Percentiles rank a stretch among this genome's conserved stretches.
These are phyloP conservation scores for Panonychus citri DNA, from an alignment of 1,140 invertebrate species.

Conservation along the genomic window DNA sequence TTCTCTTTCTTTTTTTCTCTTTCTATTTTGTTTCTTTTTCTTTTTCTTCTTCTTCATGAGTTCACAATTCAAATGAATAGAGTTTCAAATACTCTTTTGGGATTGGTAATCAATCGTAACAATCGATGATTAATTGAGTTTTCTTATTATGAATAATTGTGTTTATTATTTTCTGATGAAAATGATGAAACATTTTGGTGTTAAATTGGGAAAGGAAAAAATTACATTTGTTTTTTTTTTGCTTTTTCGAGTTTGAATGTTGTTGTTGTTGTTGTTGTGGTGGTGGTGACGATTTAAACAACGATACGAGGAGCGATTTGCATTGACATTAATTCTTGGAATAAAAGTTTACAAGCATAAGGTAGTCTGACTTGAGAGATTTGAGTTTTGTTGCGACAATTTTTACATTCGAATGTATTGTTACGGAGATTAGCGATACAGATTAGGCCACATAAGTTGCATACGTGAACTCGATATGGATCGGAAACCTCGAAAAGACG, in stretches of 20 bases:
- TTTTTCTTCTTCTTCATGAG: no score
- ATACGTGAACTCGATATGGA: constrained; percentile 88
- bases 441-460: constrained; percentile 90
- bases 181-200: no score
- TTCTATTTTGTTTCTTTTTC: no score
- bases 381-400: constrained; percentile 91
- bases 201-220: no score
- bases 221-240: no score
- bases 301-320: constrained; percentile 77
- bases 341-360: constrained; percentile 86
- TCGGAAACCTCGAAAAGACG: constrained; percentile 93
- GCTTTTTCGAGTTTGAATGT: neutral
- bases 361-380: constrained; percentile 89
- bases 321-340: constrained; percentile 98
- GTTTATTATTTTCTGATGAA: no score
- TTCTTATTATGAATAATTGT: no score
- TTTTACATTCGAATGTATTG: constrained; percentile 94
- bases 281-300: neutral
- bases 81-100: no score
- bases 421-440: constrained; percentile 89
- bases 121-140: no score
- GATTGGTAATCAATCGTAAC: no score
- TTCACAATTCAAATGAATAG: no score
- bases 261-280: neutral
- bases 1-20: no score